Evolutionary conservation across 2,888 invertebrate species (phyloP), one percentile per base, ranked within the genome.

Genomic region (Eugnorisma glareosa): DNA sequence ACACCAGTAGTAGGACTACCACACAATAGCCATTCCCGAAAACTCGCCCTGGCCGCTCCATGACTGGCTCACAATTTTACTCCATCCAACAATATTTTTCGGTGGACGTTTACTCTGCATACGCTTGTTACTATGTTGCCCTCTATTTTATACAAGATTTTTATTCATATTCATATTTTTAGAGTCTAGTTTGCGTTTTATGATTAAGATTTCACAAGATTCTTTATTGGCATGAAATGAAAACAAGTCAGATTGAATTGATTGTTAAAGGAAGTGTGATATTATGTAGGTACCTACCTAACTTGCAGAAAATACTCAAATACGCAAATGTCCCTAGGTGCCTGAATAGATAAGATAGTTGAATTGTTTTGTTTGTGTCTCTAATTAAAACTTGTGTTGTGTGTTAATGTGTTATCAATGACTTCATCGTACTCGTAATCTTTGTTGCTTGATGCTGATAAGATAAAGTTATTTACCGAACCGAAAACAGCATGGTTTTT

Each of bases 401-500:
- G n/a, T n/a, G 35, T 15, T 40, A 28, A 64, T 40, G 63, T 37
- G 40, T 73, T 67, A 81, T 73, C 74, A 81, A 37, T 81, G 40
- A 59, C 57, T 64, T 45, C 43, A 45, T 31, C 28, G 11, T n/a
- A n/a, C 37, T 31, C 28, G 11, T n/a, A n/a, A 6, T 73, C 18
- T n/a, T 54, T 40, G 37, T 57, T 57, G n/a, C 48, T 80, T 35
- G 18, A 57, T 35, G 24, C 18, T n/a, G 81, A 73, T 54, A 77
- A 54, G 81, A 73, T 54, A 77, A 54, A 31, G 35, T 37, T 64
- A 81, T 77, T 81, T 45, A 18, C 73, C 21, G 28, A 63, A 81
- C 1, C 15, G 4, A 63, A 54, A 63, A 54, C 21, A 31, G 15
- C 1, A 13, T 40, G 48, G 18, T 35, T 18, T 18, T 40, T 37